Evolutionary conservation across 2,113 vertebrate species (phyloP).

Genomic region (Buteo buteo): DNA sequence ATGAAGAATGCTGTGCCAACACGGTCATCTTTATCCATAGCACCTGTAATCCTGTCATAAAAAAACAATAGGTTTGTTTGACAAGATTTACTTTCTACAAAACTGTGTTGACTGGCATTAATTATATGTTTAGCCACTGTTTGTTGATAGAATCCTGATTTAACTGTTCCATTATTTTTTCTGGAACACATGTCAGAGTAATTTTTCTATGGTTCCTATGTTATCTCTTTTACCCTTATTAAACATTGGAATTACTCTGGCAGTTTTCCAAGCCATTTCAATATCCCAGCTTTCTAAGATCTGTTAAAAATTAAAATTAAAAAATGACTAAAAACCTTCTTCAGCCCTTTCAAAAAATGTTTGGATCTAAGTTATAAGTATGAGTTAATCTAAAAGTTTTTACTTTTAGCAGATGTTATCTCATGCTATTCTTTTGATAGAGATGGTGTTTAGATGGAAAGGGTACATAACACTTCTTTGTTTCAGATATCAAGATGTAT

Average conservation of each 20-base stretch:
- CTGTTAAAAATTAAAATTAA: background rate
- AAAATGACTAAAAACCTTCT: background rate
- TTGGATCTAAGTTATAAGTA: background rate
- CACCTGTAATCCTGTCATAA: background rate
- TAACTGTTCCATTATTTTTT: background rate
- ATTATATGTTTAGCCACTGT: background rate
- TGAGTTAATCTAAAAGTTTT: background rate
- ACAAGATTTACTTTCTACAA: background rate
- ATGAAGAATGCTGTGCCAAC: background rate
- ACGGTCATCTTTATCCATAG: background rate
- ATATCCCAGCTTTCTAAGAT: background rate
- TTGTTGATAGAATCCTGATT: slow-evolving; percentile 12
- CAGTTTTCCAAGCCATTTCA: background rate
- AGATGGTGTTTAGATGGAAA: background rate
- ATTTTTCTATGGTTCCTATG: background rate
- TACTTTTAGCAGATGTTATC: background rate
- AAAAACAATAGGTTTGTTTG: background rate
- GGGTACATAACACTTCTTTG: background rate
- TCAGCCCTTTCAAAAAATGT: background rate
- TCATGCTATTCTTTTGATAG: background rate
- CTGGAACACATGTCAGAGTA: background rate
- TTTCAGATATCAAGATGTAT: background rate
- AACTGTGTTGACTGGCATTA: background rate
- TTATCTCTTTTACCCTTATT: background rate
- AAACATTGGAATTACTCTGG: background rate